A percentile compares a stretch with the other conserved stretches of the same genome.
These are phyloP conservation scores for Loriculus beryllinus DNA, from an alignment of 2,797 vertebrate species.

Conservation along the genomic window DNA sequence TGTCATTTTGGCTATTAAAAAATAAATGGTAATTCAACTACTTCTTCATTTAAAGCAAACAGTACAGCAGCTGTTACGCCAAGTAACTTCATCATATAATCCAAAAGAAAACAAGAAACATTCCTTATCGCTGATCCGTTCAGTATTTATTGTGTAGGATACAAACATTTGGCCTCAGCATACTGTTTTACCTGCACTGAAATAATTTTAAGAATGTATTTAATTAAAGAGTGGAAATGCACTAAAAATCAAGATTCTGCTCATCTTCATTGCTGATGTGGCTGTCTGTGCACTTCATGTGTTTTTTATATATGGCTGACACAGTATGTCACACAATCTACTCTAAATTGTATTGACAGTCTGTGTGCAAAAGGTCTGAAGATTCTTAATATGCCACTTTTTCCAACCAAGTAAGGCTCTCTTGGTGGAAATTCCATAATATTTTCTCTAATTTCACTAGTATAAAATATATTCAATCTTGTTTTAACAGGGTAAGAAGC, in stretches of 20 bases:
- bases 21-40: background rate
- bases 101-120: background rate
- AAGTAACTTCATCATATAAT: background rate
- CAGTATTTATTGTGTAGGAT: background rate
- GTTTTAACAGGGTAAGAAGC: constrained; percentile 85
- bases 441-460: background rate
- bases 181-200: background rate
- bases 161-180: background rate
- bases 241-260: background rate
- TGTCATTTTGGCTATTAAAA: background rate
- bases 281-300: background rate
- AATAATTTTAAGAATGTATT: background rate
- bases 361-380: background rate
- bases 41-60: background rate
- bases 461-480: background rate
- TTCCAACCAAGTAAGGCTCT: background rate
- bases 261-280: background rate
- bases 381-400: background rate
- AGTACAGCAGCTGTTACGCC: background rate
- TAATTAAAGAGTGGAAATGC: background rate
- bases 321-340: background rate
- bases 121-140: background rate
- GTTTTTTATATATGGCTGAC: background rate
- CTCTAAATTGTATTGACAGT: background rate
- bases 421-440: background rate